phyloP scores from a whole-genome alignment of 2,888 invertebrate species.

The Heliconius aoede region DNA sequence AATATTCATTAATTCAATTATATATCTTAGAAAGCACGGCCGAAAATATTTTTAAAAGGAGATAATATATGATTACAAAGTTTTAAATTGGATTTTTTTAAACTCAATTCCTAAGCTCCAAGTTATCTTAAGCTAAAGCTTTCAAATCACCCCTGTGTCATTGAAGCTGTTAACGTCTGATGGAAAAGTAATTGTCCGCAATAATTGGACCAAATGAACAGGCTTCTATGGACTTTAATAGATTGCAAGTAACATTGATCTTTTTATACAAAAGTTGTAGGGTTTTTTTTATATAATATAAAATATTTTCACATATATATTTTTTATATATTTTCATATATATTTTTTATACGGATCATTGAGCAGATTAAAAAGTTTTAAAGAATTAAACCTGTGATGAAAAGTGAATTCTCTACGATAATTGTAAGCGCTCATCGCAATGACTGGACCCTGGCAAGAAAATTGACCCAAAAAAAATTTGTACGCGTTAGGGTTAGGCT shows the following conservation, averaged over 20 bases:
- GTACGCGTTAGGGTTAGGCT: too few species aligned
- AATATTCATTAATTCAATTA: not conserved
- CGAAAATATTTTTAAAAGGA: not conserved
- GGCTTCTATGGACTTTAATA: constrained; percentile 32
- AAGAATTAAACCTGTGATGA: too few species aligned
- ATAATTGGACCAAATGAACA: constrained; percentile 44
- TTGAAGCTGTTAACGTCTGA: constrained; percentile 54
- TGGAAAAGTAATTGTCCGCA: constrained; percentile 63
- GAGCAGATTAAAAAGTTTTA: too few species aligned
- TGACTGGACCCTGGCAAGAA: too few species aligned
- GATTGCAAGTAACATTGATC: constrained; percentile 22
- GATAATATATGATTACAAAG: not conserved
- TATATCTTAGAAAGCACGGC: not conserved
- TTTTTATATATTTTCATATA: not conserved
- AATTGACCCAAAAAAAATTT: too few species aligned
- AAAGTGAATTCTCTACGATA: too few species aligned
- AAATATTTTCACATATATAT: not conserved
- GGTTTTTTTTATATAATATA: not conserved
- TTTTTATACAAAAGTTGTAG: not conserved
- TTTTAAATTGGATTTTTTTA: not conserved
- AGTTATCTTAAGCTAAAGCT: too few species aligned
- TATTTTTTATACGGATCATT: too few species aligned
- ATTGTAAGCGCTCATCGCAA: too few species aligned
- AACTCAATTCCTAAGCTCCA: constrained; percentile 1
- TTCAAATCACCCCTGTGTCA: constrained; percentile 25